Base-by-base conservation (phyloP, 2,113 vertebrate species). In the Caloenas nicobarica region DNA sequence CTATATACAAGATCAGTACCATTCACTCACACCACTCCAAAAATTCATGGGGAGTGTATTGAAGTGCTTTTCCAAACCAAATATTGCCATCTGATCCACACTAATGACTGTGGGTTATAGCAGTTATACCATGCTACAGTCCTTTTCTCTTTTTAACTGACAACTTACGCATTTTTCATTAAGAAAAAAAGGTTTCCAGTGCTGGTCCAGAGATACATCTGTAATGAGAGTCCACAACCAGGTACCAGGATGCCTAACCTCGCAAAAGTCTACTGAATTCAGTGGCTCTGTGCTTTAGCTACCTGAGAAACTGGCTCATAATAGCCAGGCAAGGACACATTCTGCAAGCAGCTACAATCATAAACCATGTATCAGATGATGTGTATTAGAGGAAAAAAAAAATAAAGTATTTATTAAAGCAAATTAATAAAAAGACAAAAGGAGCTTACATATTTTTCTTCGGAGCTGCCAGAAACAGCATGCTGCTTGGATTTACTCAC, bases 401-500 rank as follows among this genome's bases (percentile, higher is more conserved):
- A 18, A 19, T 14, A 6, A 69, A 15, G 11, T 16, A 38, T 70
- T 65, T 54, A 40, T 71, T 36, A 53, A 88, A 81, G 12, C 69
- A 36, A 44, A 71, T 58, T 0, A 81, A 18, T 22, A 50, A 24
- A 69, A 80, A 69, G 38, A 34, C 17, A 61, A 89, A 89, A 86
- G n/a, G 33, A 64, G 11, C 98, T 97, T 97, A 98, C 98, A 7
- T 89, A 65, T 77, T 89, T 98, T 89, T 98, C 97, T 92, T 98
- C 98, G 0, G 97, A 97, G 83, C 98, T 98, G 34, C 72, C 88
- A 54, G 98, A 98, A 82, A 78, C 50, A 10, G 65, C 62, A 10
- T 85, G 94, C 34, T 90, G 78, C 79, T 94, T 95, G 50, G 68
- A 54, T 58, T 95, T 96, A 44, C 87, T 89, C 87, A 98, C 82